Percentiles rank a stretch among this genome's conserved stretches.
phyloP scores from a whole-genome alignment of 1,140 invertebrate genomes.

The Leptinotarsa lineolata region DNA sequence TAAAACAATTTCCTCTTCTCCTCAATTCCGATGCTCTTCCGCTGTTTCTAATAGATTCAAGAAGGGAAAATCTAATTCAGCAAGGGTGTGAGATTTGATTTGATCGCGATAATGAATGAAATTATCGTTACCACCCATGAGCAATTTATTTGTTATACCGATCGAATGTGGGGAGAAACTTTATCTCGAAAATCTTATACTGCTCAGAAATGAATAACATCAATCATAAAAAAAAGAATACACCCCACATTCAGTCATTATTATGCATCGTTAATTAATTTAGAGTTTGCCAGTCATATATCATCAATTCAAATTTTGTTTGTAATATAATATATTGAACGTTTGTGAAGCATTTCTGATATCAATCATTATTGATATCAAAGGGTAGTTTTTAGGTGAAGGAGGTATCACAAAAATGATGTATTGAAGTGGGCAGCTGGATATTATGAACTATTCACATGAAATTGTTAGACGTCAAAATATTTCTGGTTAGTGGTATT shows the following conservation, averaged over 20 bases:
- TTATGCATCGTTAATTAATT: constrained; percentile 19
- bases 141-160: constrained; percentile 1
- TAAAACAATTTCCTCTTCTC: not conserved
- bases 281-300: constrained; percentile 19
- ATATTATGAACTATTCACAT: no score
- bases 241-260: constrained; percentile 19
- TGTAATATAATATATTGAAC: not conserved
- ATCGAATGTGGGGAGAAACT: not conserved
- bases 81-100: constrained; percentile 9
- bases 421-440: no score
- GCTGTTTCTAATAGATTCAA: not conserved
- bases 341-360: not conserved
- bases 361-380: no score
- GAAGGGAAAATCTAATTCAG: constrained; percentile 14
- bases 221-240: constrained; percentile 15
- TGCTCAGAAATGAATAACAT: constrained; percentile 15
- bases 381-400: no score
- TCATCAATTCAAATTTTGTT: not conserved
- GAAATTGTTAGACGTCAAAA: no score
- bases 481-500: no score
- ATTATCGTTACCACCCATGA: constrained; percentile 20
- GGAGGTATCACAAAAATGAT: no score
- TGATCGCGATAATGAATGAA: constrained; percentile 12
- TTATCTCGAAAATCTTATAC: constrained; percentile 13
- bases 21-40: not conserved